Evolutionary conservation across 2,888 invertebrate species (phyloP), one percentile per base, ranked within the genome.

Genomic region (Coenonympha arcania): DNA sequence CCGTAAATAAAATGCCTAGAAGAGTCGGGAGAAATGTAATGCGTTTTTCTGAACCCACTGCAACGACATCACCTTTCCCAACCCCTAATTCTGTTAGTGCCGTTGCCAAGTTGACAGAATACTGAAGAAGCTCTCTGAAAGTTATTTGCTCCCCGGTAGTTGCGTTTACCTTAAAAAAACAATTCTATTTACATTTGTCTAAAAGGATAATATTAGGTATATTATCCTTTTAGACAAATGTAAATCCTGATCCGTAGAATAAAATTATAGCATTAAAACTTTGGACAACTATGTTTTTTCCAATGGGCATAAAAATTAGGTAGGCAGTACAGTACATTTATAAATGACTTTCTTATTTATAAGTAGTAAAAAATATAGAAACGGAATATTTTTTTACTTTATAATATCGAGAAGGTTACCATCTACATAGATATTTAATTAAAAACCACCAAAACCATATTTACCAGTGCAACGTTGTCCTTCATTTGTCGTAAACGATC

Each of bases 31-130:
- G 65, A 65, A 87, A 89, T 61, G 88, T 87, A 47, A 88, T 67
- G 60, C 88, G 81, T 71, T 90, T 90, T 69, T 90, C 90, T 44
- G 88, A 86, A 46, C 88, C 89, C 48, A 90, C 69, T 15, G 88
- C 89, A 50, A 90, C 78, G 16, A 79, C 72, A 58, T 90, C 89
- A 4, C 89, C 87, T 48, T 70, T 67, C 37, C 66, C 65, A 11
- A 90, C 68, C 8, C 89, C 89, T 50, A 83, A 60, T 41, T 79
- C 76, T 55, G 62, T 69, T 19, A 91, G 75, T 62, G 81, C 82
- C 57, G 78, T 68, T 3, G 90, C 87, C 22, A 90, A 63, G 62
- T 82, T 79, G 30, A 87, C 82, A 52, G 88, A 87, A 51, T 77
- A 74, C 59, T 87, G 81, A 36, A 89, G 70, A 48, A 91, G 73